Percentiles rank a stretch among this genome's conserved stretches.
phyloP scores from a whole-genome alignment of 1,140 invertebrate species.

The Zaprionus lachaisei region DNA sequence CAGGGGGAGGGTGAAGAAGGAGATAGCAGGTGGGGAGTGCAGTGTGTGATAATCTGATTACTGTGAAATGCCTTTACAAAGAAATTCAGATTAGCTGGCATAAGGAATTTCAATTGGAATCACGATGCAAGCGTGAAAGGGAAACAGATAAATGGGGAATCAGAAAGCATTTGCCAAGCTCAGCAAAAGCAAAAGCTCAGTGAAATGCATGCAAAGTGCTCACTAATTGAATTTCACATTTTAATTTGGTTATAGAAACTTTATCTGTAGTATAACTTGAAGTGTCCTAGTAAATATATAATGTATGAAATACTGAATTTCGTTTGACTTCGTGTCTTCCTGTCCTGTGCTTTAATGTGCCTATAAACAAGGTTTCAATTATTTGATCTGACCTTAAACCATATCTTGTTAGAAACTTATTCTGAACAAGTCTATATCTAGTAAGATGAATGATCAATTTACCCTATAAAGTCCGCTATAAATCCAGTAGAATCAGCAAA shows the following conservation, averaged over 20 bases:
- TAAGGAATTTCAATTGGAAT: slow-evolving; percentile 36
- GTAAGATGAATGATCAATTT: neutral
- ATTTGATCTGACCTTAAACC: neutral
- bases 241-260: neutral
- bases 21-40: slow-evolving; percentile 1
- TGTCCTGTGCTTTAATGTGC: neutral
- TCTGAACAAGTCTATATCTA: no score
- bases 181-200: neutral
- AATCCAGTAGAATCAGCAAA: neutral
- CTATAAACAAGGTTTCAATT: neutral
- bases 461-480: neutral
- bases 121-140: slow-evolving; percentile 10
- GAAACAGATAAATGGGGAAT: neutral
- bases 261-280: neutral
- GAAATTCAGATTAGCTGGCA: slow-evolving; percentile 21
- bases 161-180: neutral
- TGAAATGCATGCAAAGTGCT: neutral
- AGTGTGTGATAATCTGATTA: slow-evolving; percentile 71
- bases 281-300: neutral
- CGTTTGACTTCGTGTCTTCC: neutral
- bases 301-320: neutral
- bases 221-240: neutral
- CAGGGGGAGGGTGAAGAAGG: slow-evolving; percentile 1
- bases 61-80: slow-evolving; percentile 30
- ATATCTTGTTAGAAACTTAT: neutral